These are phyloP conservation scores for Microplitis deprimator DNA, from an alignment of 2,888 invertebrate species.

Conservation along the genomic window DNA sequence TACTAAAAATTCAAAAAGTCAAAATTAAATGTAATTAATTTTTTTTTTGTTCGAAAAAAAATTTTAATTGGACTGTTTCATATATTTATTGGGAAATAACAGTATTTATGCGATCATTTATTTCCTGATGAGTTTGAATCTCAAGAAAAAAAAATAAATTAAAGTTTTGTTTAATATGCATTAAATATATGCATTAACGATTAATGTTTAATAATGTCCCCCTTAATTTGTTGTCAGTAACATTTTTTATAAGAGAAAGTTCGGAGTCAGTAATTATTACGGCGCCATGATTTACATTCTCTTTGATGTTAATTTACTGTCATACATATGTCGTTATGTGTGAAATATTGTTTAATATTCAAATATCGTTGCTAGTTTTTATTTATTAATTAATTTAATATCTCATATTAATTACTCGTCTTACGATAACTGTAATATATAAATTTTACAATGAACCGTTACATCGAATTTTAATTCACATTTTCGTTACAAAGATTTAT, in stretches of 20 bases:
- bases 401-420: no score
- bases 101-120: no score
- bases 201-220: not conserved
- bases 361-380: not conserved
- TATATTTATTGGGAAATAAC: no score
- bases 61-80: no score
- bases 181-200: not conserved
- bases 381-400: not conserved
- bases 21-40: no score
- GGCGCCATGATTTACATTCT: conserved; percentile 1
- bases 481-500: no score
- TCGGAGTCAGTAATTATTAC: not conserved
- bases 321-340: not conserved
- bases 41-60: no score
- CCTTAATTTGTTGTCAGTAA: not conserved
- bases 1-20: no score
- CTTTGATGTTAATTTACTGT: not conserved
- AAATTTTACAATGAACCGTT: no score
- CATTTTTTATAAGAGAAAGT: not conserved
- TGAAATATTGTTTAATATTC: not conserved
- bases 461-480: no score
- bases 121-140: not conserved
- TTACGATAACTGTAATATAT: no score
- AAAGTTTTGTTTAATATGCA: not conserved
- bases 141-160: not conserved